Evolutionary conservation across 2,888 invertebrate genomes (phyloP).

Genomic region (Hemaris fuciformis): DNA sequence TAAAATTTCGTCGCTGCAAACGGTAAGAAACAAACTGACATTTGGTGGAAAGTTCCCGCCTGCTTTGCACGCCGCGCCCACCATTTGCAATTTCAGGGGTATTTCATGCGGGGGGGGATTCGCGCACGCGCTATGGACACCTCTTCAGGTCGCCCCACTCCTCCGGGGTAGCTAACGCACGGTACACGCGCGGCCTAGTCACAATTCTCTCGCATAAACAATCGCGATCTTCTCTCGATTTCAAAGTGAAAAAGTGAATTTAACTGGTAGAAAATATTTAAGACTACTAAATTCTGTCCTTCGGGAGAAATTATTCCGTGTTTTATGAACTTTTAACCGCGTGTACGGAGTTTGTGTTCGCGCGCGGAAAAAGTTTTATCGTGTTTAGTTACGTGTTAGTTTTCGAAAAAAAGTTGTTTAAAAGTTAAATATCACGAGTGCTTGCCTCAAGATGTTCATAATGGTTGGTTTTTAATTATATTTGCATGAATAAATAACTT

Average conservation of each 20-base stretch:
- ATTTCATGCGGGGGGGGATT: not conserved
- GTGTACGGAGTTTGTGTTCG: not conserved
- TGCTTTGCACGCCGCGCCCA: not conserved
- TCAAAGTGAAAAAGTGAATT: not conserved
- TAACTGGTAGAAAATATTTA: not conserved
- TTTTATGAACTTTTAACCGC: not conserved
- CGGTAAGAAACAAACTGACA: not conserved
- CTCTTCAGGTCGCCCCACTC: not conserved
- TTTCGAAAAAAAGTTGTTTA: not conserved
- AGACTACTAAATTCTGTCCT: not conserved
- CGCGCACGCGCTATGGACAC: not conserved
- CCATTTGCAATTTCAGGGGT: not conserved
- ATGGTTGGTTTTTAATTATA: not conserved
- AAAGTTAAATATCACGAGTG: not conserved
- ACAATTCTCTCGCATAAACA: not conserved
- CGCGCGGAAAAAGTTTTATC: not conserved
- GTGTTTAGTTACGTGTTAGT: not conserved
- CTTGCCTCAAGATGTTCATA: not conserved
- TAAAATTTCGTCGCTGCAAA: not conserved
- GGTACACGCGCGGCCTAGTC: not conserved
- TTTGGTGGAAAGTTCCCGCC: not conserved
- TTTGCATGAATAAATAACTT: not conserved
- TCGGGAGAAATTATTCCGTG: not conserved
- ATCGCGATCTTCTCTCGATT: not conserved
- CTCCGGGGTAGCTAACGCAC: not conserved